A percentile compares a stretch with the other conserved stretches of the same genome.
phyloP scores from a whole-genome alignment of 2,888 invertebrate species.

The Agrochola litura region DNA sequence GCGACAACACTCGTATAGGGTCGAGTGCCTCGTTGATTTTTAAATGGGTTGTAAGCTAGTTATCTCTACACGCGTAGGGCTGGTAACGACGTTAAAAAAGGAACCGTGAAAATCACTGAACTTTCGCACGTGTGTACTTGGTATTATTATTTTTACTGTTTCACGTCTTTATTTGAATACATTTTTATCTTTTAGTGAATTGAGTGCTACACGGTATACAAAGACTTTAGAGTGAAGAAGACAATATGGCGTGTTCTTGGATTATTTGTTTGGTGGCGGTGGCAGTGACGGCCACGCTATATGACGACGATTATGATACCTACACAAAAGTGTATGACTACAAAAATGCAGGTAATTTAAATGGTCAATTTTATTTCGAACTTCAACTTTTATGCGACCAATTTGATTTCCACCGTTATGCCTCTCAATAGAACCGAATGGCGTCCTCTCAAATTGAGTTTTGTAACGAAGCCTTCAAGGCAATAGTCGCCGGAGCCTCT shows the following conservation, averaged over 20 bases:
- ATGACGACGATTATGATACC: constrained; percentile 87
- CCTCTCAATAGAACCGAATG: constrained; percentile 72
- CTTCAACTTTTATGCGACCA: constrained; percentile 61
- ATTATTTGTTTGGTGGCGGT: constrained; percentile 76
- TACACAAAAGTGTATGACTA: constrained; percentile 86
- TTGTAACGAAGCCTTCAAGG: constrained; percentile 74
- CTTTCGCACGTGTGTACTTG: constrained; percentile 30
- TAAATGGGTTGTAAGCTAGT: constrained; percentile 53
- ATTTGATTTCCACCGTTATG: constrained; percentile 74
- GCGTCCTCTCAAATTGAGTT: constrained; percentile 75
- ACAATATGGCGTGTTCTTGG: constrained; percentile 78
- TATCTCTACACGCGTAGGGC: constrained; percentile 40
- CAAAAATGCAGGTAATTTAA: constrained; percentile 81
- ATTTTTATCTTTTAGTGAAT: constrained; percentile 55
- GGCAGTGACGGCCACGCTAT: constrained; percentile 79
- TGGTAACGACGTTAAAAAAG: constrained; percentile 61
- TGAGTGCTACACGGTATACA: constrained; percentile 63
- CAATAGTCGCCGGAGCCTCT: constrained; percentile 68
- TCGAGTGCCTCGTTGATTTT: constrained; percentile 45
- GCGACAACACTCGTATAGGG: constrained; percentile 22
- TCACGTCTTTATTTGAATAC: constrained; percentile 7
- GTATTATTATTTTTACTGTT: constrained; percentile 27
- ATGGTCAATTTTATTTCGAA: constrained; percentile 46
- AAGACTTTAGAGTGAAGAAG: constrained; percentile 58
- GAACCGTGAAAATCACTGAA: constrained; percentile 72